Base-by-base conservation (phyloP, 2,888 invertebrate genomes). In the Neocrepidodera transversa region DNA sequence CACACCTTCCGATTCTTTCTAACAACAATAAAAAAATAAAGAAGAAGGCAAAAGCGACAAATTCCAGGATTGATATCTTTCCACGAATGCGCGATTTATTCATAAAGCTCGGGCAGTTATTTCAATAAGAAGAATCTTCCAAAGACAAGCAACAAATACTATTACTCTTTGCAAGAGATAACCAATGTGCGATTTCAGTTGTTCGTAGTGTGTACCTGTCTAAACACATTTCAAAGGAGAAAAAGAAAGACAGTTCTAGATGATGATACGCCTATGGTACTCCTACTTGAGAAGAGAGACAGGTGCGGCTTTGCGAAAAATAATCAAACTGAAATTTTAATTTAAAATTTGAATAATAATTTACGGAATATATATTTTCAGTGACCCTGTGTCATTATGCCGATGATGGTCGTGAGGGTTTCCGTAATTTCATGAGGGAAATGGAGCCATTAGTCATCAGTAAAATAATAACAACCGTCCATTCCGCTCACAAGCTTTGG, bases 121-220 rank as follows among this genome's bases (percentile, higher is more conserved):
- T 50, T 57, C 57, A 63, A 63, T 52, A 63, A 60, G 59, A 49
- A 65, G 63, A 60, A 64, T 55, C 66, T 60, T 58, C 60, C 50
- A 50, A 64, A 58, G 65, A 61, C 61, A 48, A 57, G 54, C 52
- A 36, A 52, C 61, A 63, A 65, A 54, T 68, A 69, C 68, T 70
- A 71, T 71, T 72, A 73, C 72, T 72, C 53, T 51, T 71, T 72
- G 57, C 68, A 70, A n/a, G 69, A 73, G 72, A 73, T 71, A 73
- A 71, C 70, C 70, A 69, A 42, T 55, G 65, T 63, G 68, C 67
- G 68, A 68, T 70, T 62, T 66, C 62, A 69, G 68, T 68, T 68
- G 69, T 68, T 68, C 68, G 54, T 58, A 62, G 62, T 64, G 58
- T 63, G 58, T 64, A 62, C 52, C 61, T 67, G 69, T 69, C 69